phyloP scores from a whole-genome alignment of 64 coral and sea anemone genomes.

The Montipora sp. region DNA sequence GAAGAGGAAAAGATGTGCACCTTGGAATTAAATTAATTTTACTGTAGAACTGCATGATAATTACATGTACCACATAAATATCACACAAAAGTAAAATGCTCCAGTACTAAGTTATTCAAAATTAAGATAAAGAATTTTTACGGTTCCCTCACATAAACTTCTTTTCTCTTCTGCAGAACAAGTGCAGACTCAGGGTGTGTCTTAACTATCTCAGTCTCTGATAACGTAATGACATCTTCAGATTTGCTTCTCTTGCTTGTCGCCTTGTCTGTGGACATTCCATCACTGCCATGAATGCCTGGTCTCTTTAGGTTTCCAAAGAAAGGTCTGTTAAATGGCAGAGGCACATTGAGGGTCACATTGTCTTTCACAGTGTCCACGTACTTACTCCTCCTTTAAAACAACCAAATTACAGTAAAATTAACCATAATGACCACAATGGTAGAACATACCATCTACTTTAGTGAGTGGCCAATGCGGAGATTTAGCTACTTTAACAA shows the following conservation, averaged over 20 bases:
- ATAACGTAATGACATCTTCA: too few relatives aligned
- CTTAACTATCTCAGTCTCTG: neutral
- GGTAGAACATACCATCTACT: too few relatives aligned
- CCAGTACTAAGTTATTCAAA: too few relatives aligned
- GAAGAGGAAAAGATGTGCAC: too few relatives aligned
- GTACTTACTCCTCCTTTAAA: slow-evolving; percentile 16
- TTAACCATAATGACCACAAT: too few relatives aligned
- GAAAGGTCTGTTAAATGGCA: neutral
- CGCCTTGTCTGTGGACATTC: neutral
- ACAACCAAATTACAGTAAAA: neutral
- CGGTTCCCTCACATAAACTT: too few relatives aligned
- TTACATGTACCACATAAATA: neutral
- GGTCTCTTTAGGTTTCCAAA: neutral
- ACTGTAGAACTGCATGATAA: too few relatives aligned
- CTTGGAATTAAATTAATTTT: too few relatives aligned
- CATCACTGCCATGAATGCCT: neutral
- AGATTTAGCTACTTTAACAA: too few relatives aligned
- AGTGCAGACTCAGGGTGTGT: neutral
- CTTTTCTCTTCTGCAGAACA: neutral
- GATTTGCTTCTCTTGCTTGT: slow-evolving; percentile 23
- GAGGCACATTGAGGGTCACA: neutral
- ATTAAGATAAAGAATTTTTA: too few relatives aligned
- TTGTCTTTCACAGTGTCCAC: neutral
- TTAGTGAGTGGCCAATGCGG: too few relatives aligned
- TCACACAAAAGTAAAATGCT: neutral